Base-by-base conservation (phyloP, 2,888 invertebrate species). In the Andrena flavipes region DNA sequence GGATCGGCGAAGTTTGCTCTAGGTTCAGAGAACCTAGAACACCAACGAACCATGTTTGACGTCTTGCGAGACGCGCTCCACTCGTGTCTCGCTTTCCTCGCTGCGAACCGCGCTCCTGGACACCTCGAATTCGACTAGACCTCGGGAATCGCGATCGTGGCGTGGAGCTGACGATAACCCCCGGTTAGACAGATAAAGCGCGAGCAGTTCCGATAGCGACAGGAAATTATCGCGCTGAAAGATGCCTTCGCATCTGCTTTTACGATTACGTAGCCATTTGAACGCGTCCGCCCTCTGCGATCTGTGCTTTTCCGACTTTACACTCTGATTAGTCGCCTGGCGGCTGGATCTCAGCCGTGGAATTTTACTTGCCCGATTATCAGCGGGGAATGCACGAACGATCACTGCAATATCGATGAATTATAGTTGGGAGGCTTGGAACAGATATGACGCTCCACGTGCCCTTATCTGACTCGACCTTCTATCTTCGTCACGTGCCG, bases 1-100 rank as follows among this genome's bases (percentile, higher is more conserved):
- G 16, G 48, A 60, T 63, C 51, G 33, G 48, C 13, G 68, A 80
- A 71, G 73, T 80, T 83, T 67, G 73, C 63, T 49, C 56, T 48
- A n/a, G 5, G 13, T 51, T 5, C 20, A 0, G 13, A 2, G 7
- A 54, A 73, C 0, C 35, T 49, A 16, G 8, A 56, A 63, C 8
- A 8, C 2, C 6, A 49, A 84, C 73, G 16, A 64, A 84, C 75
- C 84, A 70, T 74, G 33, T n/a, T 73, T 51, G n/a, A 48, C 8
- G 60, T 51, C 59, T 48, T 26, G 7, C 20, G 30, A 13, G 56
- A 1, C 33, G 51, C 26, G 29, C 35, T 42, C n/a, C 7, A n/a
- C 4, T 13, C 7, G 10, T 13, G 1, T 48, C 20, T 13, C 35
- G 16, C 30, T 56, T 6, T 20, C 48, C 48, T n/a, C 30, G 23